A percentile compares a stretch with the other conserved stretches of the same genome.
These are phyloP conservation scores for Zeus faber DNA, from an alignment of 2,113 vertebrate genomes.

Conservation along the genomic window DNA sequence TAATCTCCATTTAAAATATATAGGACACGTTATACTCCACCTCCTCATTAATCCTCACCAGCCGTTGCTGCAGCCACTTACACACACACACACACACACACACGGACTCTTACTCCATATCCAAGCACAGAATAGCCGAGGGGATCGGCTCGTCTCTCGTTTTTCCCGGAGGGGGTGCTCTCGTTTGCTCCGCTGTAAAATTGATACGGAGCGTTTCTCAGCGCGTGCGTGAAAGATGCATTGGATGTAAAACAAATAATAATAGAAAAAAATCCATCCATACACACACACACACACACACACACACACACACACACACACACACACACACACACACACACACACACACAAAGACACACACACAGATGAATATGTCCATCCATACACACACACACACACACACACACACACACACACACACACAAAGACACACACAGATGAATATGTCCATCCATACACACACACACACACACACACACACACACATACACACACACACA, in stretches of 20 bases:
- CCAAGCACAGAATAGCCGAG: constrained; percentile 18
- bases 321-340: constrained; percentile 17
- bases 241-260: constrained; percentile 38
- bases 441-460: constrained; percentile 9
- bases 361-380: constrained; percentile 31
- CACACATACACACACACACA: background rate
- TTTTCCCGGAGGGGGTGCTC: constrained; percentile 25
- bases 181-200: constrained; percentile 44
- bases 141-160: constrained; percentile 28
- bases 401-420: constrained; percentile 18
- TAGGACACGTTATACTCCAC: no score
- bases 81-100: constrained; percentile 19
- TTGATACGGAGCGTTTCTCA: constrained; percentile 49
- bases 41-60: no score
- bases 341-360: constrained; percentile 23
- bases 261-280: constrained; percentile 36
- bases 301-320: constrained; percentile 28
- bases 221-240: constrained; percentile 62
- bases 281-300: constrained; percentile 43
- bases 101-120: background rate
- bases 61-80: constrained; percentile 17
- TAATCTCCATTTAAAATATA: no score
- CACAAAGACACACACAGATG: background rate
- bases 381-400: constrained; percentile 45
- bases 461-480: constrained; percentile 6